Evolutionary conservation across 2,113 vertebrate genomes (phyloP).

Genomic region (Cololabis saira): DNA sequence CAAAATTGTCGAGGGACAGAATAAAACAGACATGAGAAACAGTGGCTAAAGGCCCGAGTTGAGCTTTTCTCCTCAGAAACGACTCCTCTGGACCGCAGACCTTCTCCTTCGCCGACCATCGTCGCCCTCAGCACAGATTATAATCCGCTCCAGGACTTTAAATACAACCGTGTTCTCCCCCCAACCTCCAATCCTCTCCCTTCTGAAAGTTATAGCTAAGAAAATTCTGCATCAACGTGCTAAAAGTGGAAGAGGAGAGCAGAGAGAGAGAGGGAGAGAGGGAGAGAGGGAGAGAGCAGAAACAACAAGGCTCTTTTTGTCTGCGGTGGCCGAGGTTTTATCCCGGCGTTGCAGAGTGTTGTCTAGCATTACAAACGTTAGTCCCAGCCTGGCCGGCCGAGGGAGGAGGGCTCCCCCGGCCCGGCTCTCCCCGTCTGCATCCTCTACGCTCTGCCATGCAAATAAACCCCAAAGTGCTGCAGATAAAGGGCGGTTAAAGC

Average conservation of each 20-base stretch:
- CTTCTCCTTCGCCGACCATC: slow-evolving; percentile 19
- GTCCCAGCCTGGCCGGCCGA: slow-evolving; percentile 66
- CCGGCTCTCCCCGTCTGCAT: slow-evolving; percentile 58
- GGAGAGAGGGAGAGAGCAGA: slow-evolving; percentile 7
- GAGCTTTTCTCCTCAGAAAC: slow-evolving; percentile 10
- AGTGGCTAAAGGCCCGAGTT: slow-evolving; percentile 37
- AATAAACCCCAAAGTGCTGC: slow-evolving; percentile 54
- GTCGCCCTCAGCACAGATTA: slow-evolving; percentile 30
- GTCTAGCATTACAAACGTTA: slow-evolving; percentile 80
- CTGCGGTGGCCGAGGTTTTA: slow-evolving; percentile 62
- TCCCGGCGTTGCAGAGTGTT: slow-evolving; percentile 71
- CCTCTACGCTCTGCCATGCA: slow-evolving; percentile 68
- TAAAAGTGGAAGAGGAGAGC: slow-evolving; percentile 49
- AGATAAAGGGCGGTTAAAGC: slow-evolving; percentile 37
- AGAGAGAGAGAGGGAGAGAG: slow-evolving; percentile 3
- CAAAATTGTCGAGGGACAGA: slow-evolving; percentile 7
- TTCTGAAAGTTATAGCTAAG: slow-evolving; percentile 22
- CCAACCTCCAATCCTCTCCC: slow-evolving; percentile 34
- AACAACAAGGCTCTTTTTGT: slow-evolving; percentile 77
- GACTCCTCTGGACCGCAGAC: slow-evolving; percentile 14
- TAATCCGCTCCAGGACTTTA: slow-evolving; percentile 19
- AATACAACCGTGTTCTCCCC: slow-evolving; percentile 37
- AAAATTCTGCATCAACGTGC: slow-evolving; percentile 49
- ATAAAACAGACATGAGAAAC: slow-evolving; percentile 32
- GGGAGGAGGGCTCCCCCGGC: slow-evolving; percentile 70